Evolutionary conservation across 2,113 vertebrate genomes (phyloP), one percentile per base, ranked within the genome.

Genomic region (Callospermophilus lateralis): DNA sequence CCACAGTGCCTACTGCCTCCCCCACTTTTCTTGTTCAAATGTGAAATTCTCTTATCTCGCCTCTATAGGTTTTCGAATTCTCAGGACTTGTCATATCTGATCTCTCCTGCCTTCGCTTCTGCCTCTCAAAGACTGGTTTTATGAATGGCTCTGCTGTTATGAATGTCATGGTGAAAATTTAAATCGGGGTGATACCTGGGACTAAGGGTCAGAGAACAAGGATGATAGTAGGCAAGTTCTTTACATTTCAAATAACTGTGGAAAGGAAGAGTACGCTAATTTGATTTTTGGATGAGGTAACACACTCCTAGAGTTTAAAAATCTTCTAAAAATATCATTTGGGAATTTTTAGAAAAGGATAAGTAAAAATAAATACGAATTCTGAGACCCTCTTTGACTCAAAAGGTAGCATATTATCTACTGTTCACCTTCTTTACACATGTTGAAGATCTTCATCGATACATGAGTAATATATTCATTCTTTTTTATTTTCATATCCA

Each of bases 361-460:
- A 19, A 15, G 22, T 45, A 32, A 89, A 70, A 76, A 83, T 8
- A 87, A 93, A 37, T 42, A 4, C 63, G 93, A 84, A 48, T 95
- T 92, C 19, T 67, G 11, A 67, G 68, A 15, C 6, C 76, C 0
- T 15, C 7, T 89, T 95, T 89, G 73, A 24, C 48, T 81, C 30
- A 3, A 72, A 80, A 84, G 28, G 11, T 42, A 26, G 12, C 19
- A 48, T 63, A 53, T 68, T 61, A 61, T 15, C 32, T 34, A 22
- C 1, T 32, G 1, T 77, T 77, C 30, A 70, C 15, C 26, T 74
- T 89, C 26, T 93, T 92, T 73, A 45, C n/a, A 17, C 1, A n/a
- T 67, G 39, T 90, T 83, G 63, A 92, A 81, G 34, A 32, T 37
- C 45, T 93, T 95, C 77, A 45, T 77, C 51, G 77, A n/a, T 63